A percentile compares a stretch with the other conserved stretches of the same genome.
Conservation (phyloP, 2,113 vertebrate genomes). For the Empidonax alnorum region DNA sequence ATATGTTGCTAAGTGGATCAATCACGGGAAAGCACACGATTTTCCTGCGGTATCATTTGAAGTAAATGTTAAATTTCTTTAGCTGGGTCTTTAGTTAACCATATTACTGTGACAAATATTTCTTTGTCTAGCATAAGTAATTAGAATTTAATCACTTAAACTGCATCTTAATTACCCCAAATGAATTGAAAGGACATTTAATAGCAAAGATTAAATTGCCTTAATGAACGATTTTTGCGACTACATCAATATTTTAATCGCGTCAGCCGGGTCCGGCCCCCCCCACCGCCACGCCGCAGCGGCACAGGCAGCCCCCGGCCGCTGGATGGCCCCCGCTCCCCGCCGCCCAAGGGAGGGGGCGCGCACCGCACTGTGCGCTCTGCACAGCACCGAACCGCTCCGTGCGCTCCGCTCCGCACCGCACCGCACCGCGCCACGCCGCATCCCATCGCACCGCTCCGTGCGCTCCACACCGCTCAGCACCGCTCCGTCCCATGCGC, state of each 20-base stretch:
- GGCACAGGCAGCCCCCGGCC: not conserved
- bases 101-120: conserved; percentile 77
- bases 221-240: conserved; percentile 80
- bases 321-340: conserved; percentile 50
- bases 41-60: conserved; percentile 62
- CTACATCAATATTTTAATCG: conserved; percentile 75
- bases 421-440: not conserved
- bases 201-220: conserved; percentile 84
- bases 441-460: not conserved
- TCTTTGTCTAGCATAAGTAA: conserved; percentile 78
- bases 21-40: conserved; percentile 68
- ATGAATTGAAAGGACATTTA: conserved; percentile 80
- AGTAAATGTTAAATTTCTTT: conserved; percentile 73
- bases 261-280: not conserved
- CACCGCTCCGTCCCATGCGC: too few relatives aligned
- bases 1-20: conserved; percentile 57
- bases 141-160: conserved; percentile 81
- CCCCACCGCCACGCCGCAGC: not conserved
- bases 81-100: conserved; percentile 68
- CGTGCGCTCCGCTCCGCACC: too few relatives aligned
- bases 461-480: too few relatives aligned
- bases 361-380: not conserved
- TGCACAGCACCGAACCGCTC: too few relatives aligned
- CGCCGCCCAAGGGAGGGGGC: not conserved
- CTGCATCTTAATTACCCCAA: conserved; percentile 79